These are phyloP conservation scores for Yponomeuta cagnagella DNA, from an alignment of 2,888 invertebrate species.

Conservation along the genomic window DNA sequence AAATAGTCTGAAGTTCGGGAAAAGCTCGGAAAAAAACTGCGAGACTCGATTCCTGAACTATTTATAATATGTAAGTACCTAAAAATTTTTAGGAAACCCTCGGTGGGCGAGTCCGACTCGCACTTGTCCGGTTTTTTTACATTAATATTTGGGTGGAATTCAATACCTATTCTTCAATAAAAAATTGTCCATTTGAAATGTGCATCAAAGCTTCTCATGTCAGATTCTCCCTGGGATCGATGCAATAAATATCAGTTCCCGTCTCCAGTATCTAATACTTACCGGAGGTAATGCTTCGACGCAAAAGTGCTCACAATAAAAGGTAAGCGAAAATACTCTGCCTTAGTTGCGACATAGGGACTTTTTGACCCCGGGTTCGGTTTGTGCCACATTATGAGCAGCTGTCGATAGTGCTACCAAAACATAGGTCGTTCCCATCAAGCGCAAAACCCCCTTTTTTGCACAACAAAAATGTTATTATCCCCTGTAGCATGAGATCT, in stretches of 20 bases:
- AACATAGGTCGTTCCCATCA: constrained; percentile 7
- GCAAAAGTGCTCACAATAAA: constrained; percentile 6
- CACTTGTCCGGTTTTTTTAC: too few species aligned
- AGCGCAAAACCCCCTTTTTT: neutral
- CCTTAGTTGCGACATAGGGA: constrained; percentile 28
- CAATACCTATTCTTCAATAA: neutral
- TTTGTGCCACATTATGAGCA: constrained; percentile 61
- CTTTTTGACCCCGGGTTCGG: constrained; percentile 45
- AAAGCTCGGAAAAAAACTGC: too few species aligned
- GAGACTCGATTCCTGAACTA: too few species aligned
- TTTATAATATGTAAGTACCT: too few species aligned
- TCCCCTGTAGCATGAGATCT: too few species aligned
- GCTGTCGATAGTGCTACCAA: constrained; percentile 44
- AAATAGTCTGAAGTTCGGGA: too few species aligned
- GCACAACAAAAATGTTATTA: neutral
- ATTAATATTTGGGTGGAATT: neutral
- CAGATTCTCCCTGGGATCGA: neutral
- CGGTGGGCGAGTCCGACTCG: too few species aligned
- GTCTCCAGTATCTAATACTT: neutral
- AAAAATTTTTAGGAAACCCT: too few species aligned
- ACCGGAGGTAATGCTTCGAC: neutral
- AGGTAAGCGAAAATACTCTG: constrained; percentile 17
- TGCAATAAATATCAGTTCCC: constrained; percentile 1
- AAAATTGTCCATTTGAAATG: neutral
- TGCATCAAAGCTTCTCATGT: neutral